phyloP scores from a whole-genome alignment of 2,797 vertebrate species.

The Meriones psammophilus region DNA sequence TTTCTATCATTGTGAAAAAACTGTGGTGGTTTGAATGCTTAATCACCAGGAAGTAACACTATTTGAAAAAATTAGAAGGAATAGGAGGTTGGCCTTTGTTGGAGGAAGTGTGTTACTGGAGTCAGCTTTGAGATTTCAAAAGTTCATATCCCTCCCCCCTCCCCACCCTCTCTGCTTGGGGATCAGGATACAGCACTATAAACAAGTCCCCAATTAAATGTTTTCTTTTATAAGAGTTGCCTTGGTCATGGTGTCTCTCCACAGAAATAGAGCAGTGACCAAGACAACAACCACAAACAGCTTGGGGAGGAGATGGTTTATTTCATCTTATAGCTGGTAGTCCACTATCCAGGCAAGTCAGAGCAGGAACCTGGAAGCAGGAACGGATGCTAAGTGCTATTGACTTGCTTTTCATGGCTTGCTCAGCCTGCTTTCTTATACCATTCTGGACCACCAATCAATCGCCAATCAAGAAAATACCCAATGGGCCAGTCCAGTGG shows the following conservation, averaged over 20 bases:
- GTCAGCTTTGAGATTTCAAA: background rate
- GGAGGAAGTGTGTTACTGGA: background rate
- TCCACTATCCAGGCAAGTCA: background rate
- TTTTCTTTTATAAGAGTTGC: background rate
- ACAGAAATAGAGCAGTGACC: background rate
- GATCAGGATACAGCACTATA: background rate
- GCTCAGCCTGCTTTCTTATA: background rate
- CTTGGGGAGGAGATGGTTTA: background rate
- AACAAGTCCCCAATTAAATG: background rate
- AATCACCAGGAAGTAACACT: background rate
- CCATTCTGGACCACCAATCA: background rate
- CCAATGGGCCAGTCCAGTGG: background rate
- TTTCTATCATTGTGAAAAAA: background rate
- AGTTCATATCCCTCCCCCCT: too few species aligned
- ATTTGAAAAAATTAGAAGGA: background rate
- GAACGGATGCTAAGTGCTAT: background rate
- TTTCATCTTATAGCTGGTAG: background rate
- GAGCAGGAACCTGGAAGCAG: background rate
- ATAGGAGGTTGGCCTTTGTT: background rate
- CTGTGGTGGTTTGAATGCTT: background rate
- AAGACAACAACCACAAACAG: background rate
- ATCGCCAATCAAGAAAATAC: background rate
- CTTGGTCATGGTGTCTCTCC: background rate
- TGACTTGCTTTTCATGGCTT: background rate
- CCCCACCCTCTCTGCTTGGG: background rate